These are phyloP conservation scores for Ectropis grisescens DNA, from an alignment of 1,140 invertebrate species.

Conservation along the genomic window DNA sequence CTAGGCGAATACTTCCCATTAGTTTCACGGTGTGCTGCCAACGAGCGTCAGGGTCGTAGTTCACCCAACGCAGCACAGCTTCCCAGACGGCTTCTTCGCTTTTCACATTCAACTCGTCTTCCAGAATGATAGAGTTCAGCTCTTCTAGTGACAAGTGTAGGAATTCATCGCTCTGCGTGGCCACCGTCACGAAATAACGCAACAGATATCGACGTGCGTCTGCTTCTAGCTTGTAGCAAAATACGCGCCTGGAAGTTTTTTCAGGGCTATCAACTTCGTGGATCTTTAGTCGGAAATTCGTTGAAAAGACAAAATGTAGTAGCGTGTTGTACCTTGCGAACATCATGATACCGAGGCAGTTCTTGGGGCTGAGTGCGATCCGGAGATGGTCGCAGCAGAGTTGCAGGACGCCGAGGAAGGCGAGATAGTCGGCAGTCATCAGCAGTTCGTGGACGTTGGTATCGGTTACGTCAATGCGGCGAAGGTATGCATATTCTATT, in stretches of 20 bases:
- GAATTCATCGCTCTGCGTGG: conserved; percentile 79
- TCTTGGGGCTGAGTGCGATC: conserved; percentile 75
- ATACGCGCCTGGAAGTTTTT: conserved; percentile 73
- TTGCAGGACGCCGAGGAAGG: conserved; percentile 82
- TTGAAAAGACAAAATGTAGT: too few relatives aligned
- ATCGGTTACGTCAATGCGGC: conserved; percentile 76
- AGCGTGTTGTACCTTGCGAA: conserved; percentile 80
- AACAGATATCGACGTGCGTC: conserved; percentile 80
- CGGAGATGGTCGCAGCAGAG: conserved; percentile 83
- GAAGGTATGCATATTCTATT: conserved; percentile 86
- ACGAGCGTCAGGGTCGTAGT: conserved; percentile 73
- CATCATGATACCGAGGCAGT: conserved; percentile 85
- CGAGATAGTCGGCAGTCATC: conserved; percentile 83
- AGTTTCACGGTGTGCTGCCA: conserved; percentile 78
- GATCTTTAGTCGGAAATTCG: too few relatives aligned
- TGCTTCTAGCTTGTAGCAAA: conserved; percentile 78
- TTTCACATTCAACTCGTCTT: conserved; percentile 82
- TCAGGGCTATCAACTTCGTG: too few relatives aligned
- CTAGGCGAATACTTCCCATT: conserved; percentile 85
- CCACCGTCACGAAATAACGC: conserved; percentile 80
- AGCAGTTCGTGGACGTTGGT: conserved; percentile 85
- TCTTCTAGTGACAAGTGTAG: conserved; percentile 78
- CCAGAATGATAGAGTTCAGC: conserved; percentile 77
- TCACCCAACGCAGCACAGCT: conserved; percentile 71
- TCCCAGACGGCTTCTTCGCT: conserved; percentile 73